Evolutionary conservation across 2,113 vertebrate genomes (phyloP), one percentile per base, ranked within the genome.

Genomic region (Loxodonta africana): DNA sequence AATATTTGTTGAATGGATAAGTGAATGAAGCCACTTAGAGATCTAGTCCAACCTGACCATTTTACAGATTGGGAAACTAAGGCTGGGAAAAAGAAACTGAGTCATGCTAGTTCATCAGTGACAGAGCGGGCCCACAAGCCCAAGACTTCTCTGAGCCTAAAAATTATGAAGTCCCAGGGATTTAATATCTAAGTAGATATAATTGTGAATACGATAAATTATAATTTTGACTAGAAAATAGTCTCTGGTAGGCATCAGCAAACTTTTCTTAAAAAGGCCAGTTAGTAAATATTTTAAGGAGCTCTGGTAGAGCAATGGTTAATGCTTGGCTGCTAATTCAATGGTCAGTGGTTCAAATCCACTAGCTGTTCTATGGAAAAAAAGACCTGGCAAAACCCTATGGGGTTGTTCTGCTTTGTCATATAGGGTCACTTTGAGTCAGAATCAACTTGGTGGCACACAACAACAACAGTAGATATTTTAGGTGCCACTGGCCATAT

Each of bases 221-320:
- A 30, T 65, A 65, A 87, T 77, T 81, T 82, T 92, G 33, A 60
- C 28, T 77, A 41, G 65, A 88, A 95, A 95, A 80, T 81, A 48
- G 15, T 30, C 53, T 26, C 46, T 94, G 76, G 44, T 6, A 33
- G n/a, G 9, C 37, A 51, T 11, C 62, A 65, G 30, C 15, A 87
- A 83, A 37, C 44, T 30, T 84, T 88, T 76, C 83, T 20, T 80
- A 71, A 51, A 48, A 9, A 92, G 77, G 0, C 26, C 30, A 51
- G 17, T 77, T 11, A 74, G 83, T 30, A 46, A 30, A 53, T 83
- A 91, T 89, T 78, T 90, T 90, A 90, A 71, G 30, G 30, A 69
- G 67, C 28, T 11, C 4, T 69, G 67, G 11, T 71, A 30, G 30
- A 15, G 33, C 67, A 71, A 30, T 71, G 67, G 30, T 71, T 71